Conservation (phyloP, 2,113 vertebrate species). For the Andinoacara biseriatus region DNA sequence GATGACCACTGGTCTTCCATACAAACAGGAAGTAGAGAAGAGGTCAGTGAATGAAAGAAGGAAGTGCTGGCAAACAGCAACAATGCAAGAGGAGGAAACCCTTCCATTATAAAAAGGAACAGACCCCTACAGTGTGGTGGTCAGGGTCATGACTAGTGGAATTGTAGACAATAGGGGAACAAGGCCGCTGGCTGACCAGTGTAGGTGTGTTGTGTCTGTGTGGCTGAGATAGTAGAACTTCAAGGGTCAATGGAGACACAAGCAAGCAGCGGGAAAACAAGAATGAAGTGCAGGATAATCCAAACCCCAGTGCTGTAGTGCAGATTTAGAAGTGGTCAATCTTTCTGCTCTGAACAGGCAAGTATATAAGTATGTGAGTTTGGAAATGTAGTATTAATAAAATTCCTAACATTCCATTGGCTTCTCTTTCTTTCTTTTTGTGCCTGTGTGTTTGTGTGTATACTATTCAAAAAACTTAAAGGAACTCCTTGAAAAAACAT, state of each 20-base stretch:
- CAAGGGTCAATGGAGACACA: slow-evolving; percentile 49
- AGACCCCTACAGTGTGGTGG: slow-evolving; percentile 57
- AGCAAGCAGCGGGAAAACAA: slow-evolving; percentile 32
- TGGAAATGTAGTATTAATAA: not conserved
- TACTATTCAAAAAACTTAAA: not conserved
- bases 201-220: slow-evolving; percentile 56
- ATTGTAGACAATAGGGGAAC: slow-evolving; percentile 77
- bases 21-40: slow-evolving; percentile 85
- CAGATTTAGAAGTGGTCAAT: not conserved
- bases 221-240: slow-evolving; percentile 57
- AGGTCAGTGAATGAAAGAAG: slow-evolving; percentile 78
- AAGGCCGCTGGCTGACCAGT: slow-evolving; percentile 59
- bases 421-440: not conserved
- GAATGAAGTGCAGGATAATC: not conserved
- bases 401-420: not conserved
- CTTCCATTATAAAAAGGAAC: slow-evolving; percentile 81
- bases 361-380: not conserved
- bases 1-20: slow-evolving; percentile 56
- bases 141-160: slow-evolving; percentile 73
- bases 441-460: slow-evolving; percentile 3
- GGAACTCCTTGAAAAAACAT: too few species aligned
- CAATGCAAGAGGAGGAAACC: slow-evolving; percentile 80
- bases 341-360: not conserved
- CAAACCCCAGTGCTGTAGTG: not conserved
- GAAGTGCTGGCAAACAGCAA: slow-evolving; percentile 78